Base-by-base conservation (phyloP, 2,888 invertebrate species). In the Diplazon laetatorius region DNA sequence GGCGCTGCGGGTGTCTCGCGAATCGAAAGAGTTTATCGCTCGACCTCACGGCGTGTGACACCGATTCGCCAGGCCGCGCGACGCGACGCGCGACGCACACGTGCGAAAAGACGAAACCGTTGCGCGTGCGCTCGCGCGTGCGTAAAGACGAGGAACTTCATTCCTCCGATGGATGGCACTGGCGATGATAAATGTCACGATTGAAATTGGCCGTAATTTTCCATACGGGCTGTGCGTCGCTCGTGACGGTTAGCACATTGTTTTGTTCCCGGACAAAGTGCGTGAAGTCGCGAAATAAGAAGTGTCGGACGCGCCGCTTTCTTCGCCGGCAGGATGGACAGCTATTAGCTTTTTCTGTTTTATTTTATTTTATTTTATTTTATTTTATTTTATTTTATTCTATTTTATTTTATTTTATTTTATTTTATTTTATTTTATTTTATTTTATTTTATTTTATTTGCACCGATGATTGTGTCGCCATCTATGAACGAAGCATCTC, bases 181-280 rank as follows among this genome's bases (percentile, higher is more conserved):
- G 18, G 52, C 44, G 42, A 20, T 62, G 55, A 73, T 73, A 78
- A 50, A 50, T 50, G 20, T 73, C 62, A 76, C 72, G 73, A 82
- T 74, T 80, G 59, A 57, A 74, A 78, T 76, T 70, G 72, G 44
- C 76, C 57, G 66, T 66, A 74, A 76, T 78, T 71, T 52, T 55
- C 30, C 44, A 30, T 22, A 42, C 30, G 30, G 42, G 55, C 42
- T 42, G 18, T 30, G 30, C 4, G 30, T 68, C 42, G 70, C 42
- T n/a, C n/a, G n/a, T n/a, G n/a, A n/a, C n/a, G n/a, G n/a, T n/a
- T n/a, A n/a, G n/a, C n/a, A n/a, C n/a, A n/a, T n/a, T n/a, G n/a
- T n/a, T n/a, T n/a, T n/a, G n/a, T n/a, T 76, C 59, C 62, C 69
- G 77, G 80, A 73, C 82, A n/a, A 83, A 80, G 83, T 83, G 78